A percentile compares a stretch with the other conserved stretches of the same genome.
phyloP scores from a whole-genome alignment of 1,140 invertebrate genomes.

The Brachionus paranguensis region DNA sequence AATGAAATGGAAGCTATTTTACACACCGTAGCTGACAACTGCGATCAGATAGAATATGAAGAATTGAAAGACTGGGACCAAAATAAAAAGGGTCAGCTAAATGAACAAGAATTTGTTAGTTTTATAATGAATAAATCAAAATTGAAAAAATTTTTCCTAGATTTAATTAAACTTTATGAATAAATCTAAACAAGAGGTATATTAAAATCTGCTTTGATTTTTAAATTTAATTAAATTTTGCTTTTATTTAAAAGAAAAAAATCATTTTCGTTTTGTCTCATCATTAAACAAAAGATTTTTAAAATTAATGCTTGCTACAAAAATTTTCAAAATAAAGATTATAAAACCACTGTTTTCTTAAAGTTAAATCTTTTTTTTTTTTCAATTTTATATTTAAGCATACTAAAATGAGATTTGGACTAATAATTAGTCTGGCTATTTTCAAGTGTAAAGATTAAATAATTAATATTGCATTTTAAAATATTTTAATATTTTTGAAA shows the following conservation, averaged over 20 bases:
- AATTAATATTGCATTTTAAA: not conserved
- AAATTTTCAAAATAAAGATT: no score
- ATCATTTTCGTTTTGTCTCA: not conserved
- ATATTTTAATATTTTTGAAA: not conserved
- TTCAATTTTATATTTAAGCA: no score
- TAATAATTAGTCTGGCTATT: not conserved
- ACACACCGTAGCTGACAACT: not conserved
- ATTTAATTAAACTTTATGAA: conserved; percentile 17
- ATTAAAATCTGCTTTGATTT: not conserved
- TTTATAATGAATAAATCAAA: not conserved
- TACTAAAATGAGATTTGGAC: not conserved
- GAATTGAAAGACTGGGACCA: not conserved
- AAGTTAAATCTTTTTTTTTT: not conserved
- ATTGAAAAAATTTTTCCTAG: not conserved
- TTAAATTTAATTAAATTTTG: not conserved
- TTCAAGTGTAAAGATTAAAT: not conserved
- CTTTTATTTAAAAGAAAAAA: not conserved
- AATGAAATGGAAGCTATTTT: conserved; percentile 27
- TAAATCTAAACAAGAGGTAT: not conserved
- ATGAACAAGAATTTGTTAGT: conserved; percentile 18
- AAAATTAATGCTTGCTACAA: no score
- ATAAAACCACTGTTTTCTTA: not conserved
- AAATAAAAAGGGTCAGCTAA: not conserved
- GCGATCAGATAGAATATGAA: not conserved
- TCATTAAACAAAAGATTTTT: no score